Conservation (phyloP, 64 coral and sea anemone genomes). For the Dendrophyllia cribrosa region DNA sequence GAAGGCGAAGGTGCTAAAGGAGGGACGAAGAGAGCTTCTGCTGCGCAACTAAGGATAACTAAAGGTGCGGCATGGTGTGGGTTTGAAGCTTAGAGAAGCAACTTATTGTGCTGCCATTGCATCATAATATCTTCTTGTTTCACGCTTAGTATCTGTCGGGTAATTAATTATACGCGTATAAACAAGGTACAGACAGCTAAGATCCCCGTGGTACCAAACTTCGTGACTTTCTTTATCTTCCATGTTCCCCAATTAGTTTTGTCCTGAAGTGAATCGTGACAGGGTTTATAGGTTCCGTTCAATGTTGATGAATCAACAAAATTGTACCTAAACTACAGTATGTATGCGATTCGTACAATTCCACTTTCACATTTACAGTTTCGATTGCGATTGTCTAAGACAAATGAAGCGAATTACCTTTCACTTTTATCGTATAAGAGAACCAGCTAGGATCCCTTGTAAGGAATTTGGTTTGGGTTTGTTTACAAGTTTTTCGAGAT, state of each 20-base stretch:
- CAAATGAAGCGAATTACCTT: not conserved
- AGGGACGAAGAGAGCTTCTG: constrained; percentile 97
- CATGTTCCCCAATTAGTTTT: not conserved
- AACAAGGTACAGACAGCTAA: not conserved
- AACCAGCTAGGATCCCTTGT: too few species aligned
- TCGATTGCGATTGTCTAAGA: not conserved
- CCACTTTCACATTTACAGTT: not conserved
- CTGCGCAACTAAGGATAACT: constrained; percentile 93
- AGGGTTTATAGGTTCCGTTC: not conserved
- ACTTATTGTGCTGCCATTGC: constrained; percentile 41
- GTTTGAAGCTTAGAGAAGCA: constrained; percentile 18
- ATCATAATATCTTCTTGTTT: constrained; percentile 19
- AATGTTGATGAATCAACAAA: not conserved
- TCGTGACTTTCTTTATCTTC: not conserved
- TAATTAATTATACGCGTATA: not conserved
- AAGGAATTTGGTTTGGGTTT: constrained; percentile 25
- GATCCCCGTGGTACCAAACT: not conserved
- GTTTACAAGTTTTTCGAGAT: not conserved
- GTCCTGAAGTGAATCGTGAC: constrained; percentile 7
- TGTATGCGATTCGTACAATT: not conserved
- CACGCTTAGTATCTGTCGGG: not conserved
- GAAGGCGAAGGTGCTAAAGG: constrained; percentile 96
- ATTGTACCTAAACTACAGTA: not conserved
- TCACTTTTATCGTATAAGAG: not conserved
- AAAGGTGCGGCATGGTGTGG: constrained; percentile 90